phyloP scores from a whole-genome alignment of 2,797 vertebrate species.

The Gobio occitaniae region DNA sequence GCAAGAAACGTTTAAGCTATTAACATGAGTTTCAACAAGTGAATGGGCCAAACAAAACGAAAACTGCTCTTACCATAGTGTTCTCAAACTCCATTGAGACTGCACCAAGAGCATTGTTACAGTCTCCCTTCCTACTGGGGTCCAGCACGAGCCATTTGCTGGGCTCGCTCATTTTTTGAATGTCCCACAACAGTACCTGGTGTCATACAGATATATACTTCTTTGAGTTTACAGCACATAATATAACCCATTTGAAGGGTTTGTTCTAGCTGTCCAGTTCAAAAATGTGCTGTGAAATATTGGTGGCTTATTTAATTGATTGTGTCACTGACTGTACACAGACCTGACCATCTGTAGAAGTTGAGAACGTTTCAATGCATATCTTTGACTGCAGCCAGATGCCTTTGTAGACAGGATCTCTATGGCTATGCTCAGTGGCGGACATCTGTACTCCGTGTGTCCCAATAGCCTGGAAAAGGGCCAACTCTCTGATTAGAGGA shows the following conservation, averaged over 20 bases:
- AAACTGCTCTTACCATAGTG: constrained; percentile 81
- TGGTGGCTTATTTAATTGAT: not conserved
- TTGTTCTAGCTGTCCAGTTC: not conserved
- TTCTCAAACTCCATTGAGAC: constrained; percentile 88
- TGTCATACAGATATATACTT: not conserved
- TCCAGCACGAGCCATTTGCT: constrained; percentile 87
- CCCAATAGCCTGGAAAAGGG: constrained; percentile 14
- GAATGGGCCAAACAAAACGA: not conserved
- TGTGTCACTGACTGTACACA: constrained; percentile 25
- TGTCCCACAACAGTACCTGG: constrained; percentile 96
- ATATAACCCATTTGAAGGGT: not conserved
- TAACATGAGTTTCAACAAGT: not conserved
- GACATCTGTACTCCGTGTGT: constrained; percentile 84
- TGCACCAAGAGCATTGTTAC: constrained; percentile 84
- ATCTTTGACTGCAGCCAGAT: constrained; percentile 95
- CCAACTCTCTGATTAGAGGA: not conserved
- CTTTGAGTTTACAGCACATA: not conserved
- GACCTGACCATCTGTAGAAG: constrained; percentile 93
- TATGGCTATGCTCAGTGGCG: constrained; percentile 86
- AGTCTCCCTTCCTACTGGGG: constrained; percentile 78
- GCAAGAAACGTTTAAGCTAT: not conserved
- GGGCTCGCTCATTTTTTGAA: constrained; percentile 88
- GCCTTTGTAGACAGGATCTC: constrained; percentile 90
- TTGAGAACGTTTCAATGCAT: constrained; percentile 89
- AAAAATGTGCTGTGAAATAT: not conserved